Percentiles rank a stretch among this genome's conserved stretches.
Evolutionary conservation across 2,888 invertebrate genomes (phyloP).

Genomic region (Eilema caniola): DNA sequence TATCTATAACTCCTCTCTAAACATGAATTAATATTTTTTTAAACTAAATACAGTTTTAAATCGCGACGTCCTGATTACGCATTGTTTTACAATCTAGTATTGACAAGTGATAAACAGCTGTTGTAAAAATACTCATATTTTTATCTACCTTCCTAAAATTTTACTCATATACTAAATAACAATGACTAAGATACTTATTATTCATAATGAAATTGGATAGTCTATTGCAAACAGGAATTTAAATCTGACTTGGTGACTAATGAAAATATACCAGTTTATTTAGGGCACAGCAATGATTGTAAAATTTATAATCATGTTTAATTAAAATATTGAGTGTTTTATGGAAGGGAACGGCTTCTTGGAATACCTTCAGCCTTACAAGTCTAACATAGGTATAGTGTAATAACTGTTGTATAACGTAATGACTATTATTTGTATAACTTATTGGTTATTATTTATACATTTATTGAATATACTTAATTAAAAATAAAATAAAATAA

Average conservation of each 20-base stretch:
- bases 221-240: slow-evolving; percentile 1
- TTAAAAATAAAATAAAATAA: too few relatives aligned
- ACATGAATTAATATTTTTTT: too few relatives aligned
- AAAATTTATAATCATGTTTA: neutral
- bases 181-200: slow-evolving; percentile 22
- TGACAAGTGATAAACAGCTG: slow-evolving; percentile 15
- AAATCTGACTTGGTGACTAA: slow-evolving; percentile 10
- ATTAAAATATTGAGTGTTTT: slow-evolving; percentile 3
- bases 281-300: neutral
- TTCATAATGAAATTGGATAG: slow-evolving; percentile 17
- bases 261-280: neutral
- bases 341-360: neutral
- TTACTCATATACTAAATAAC: slow-evolving; percentile 14
- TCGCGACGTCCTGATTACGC: neutral
- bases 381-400: neutral
- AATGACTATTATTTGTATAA: too few relatives aligned
- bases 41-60: neutral
- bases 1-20: too few relatives aligned
- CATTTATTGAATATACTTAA: too few relatives aligned
- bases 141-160: slow-evolving; percentile 16
- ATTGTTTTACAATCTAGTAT: neutral
- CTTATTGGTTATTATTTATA: too few relatives aligned
- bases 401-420: too few relatives aligned
- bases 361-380: neutral
- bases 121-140: neutral